Evolutionary conservation across 2,797 vertebrate genomes (phyloP).

Genomic region (Enteromius viviparus): DNA sequence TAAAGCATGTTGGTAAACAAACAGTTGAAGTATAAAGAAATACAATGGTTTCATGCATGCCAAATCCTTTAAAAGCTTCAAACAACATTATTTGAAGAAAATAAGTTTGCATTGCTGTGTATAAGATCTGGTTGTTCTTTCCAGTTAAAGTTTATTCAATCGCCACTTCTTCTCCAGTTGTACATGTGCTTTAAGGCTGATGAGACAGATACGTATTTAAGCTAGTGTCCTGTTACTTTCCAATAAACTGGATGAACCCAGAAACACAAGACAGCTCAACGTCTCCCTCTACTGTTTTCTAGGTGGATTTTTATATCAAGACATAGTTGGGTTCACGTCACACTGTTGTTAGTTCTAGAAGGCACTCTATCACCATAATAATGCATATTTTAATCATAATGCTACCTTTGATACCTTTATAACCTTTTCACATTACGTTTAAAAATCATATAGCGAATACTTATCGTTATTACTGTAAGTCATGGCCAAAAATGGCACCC

Average conservation of each 20-base stretch:
- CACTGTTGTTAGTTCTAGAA: neutral
- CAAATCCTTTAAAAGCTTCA: neutral
- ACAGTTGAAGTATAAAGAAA: neutral
- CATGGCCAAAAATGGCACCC: neutral
- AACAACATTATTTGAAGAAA: neutral
- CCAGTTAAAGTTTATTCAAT: neutral
- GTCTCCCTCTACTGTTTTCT: constrained; percentile 32
- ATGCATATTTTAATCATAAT: neutral
- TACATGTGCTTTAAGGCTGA: constrained; percentile 3
- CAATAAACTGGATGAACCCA: constrained; percentile 43
- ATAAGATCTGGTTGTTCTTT: neutral
- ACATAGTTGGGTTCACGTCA: neutral
- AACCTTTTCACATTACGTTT: neutral
- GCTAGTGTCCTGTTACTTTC: constrained; percentile 18
- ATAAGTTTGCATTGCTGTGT: neutral
- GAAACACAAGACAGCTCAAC: neutral
- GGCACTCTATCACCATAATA: neutral
- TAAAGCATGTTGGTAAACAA: neutral
- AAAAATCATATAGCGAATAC: neutral
- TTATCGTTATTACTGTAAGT: neutral
- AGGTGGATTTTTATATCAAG: neutral
- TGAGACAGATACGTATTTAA: constrained; percentile 19
- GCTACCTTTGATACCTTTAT: neutral
- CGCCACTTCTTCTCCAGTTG: neutral
- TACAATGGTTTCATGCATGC: neutral